Evolutionary conservation across 2,888 invertebrate species (phyloP).

Genomic region (Andrena marginata): DNA sequence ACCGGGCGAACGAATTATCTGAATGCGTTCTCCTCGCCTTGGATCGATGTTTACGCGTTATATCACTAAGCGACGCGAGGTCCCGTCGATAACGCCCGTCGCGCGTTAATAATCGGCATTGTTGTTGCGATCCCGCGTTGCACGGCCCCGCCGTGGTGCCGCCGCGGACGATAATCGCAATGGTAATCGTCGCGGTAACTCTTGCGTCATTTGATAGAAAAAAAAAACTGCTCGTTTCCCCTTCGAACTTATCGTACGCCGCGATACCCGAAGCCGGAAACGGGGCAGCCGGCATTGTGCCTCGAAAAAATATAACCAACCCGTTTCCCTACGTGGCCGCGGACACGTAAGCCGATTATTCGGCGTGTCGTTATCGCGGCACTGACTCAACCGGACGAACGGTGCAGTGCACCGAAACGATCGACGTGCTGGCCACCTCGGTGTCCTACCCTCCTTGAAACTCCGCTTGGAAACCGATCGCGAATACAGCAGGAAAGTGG

Average conservation of each 20-base stretch:
- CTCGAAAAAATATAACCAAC: background rate
- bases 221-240: slow-evolving; percentile 6
- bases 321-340: slow-evolving; percentile 30
- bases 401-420: slow-evolving; percentile 21
- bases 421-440: background rate
- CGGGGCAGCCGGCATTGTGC: background rate
- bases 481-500: background rate
- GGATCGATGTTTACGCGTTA: slow-evolving; percentile 53
- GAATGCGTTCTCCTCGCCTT: slow-evolving; percentile 26
- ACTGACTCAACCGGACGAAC: slow-evolving; percentile 66
- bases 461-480: background rate
- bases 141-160: background rate
- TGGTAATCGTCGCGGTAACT: slow-evolving; percentile 26
- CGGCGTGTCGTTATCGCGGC: slow-evolving; percentile 54
- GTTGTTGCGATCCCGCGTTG: slow-evolving; percentile 21
- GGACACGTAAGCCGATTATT: slow-evolving; percentile 66
- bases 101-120: slow-evolving; percentile 51
- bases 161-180: slow-evolving; percentile 35
- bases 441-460: slow-evolving; percentile 1
- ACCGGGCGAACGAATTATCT: slow-evolving; percentile 35
- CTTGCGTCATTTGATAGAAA: slow-evolving; percentile 33
- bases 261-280: background rate
- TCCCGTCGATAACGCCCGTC: slow-evolving; percentile 40
- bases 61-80: slow-evolving; percentile 28
- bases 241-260: too few species aligned